Evolutionary conservation across 2,797 vertebrate genomes (phyloP).

Genomic region (Linurgus olivaceus): DNA sequence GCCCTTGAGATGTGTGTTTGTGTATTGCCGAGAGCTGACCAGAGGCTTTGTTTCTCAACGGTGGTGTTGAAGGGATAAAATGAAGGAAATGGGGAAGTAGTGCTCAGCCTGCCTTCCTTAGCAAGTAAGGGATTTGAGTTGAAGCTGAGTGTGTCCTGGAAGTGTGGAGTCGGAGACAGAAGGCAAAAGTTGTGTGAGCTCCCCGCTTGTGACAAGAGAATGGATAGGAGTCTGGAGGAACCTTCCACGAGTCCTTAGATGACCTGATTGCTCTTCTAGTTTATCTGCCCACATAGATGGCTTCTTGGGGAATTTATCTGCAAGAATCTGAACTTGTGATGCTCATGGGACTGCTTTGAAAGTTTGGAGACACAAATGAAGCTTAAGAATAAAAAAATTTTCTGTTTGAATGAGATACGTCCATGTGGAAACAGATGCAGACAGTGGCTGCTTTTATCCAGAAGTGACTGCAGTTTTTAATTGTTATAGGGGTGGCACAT

Average conservation of each 20-base stretch:
- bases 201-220: background rate
- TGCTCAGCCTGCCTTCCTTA: background rate
- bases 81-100: rapidly evolving
- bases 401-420: background rate
- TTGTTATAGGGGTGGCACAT: rapidly evolving
- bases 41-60: background rate
- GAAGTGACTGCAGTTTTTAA: background rate
- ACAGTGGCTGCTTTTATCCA: background rate
- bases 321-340: background rate
- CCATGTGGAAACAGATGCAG: background rate
- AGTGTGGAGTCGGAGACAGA: background rate
- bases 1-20: background rate
- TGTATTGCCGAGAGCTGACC: background rate
- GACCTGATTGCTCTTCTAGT: background rate
- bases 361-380: background rate
- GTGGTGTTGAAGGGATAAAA: background rate
- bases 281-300: background rate
- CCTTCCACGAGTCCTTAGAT: background rate
- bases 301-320: background rate
- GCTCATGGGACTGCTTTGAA: background rate
- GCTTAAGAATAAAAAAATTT: background rate
- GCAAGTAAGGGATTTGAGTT: background rate
- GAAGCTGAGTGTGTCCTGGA: rapidly evolving
- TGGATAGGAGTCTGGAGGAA: background rate
- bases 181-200: background rate